Percentiles rank a stretch among this genome's conserved stretches.
phyloP scores from a whole-genome alignment of 2,113 vertebrate genomes.

The Todiramphus chloris region DNA sequence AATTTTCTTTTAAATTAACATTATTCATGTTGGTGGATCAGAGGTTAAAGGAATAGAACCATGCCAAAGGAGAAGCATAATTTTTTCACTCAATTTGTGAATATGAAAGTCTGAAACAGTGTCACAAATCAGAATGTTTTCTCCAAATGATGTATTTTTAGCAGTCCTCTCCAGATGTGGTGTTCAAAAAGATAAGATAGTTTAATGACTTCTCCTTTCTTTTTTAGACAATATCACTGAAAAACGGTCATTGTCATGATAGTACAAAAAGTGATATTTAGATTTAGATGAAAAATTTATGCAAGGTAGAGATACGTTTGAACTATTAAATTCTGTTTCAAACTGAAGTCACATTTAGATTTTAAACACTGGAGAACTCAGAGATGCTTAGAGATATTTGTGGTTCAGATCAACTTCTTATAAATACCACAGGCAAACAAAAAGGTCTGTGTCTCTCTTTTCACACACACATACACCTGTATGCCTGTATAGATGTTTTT shows the following conservation, averaged over 20 bases:
- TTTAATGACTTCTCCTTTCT: neutral
- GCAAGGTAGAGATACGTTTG: neutral
- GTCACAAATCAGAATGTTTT: neutral
- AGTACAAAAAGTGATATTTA: neutral
- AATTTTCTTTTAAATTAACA: neutral
- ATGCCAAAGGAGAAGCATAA: neutral
- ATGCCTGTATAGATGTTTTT: accelerated
- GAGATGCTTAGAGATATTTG: neutral
- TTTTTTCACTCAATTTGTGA: neutral
- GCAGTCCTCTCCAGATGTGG: neutral
- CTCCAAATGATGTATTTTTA: neutral
- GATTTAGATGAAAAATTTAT: neutral
- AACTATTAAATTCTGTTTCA: neutral
- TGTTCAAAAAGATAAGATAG: neutral
- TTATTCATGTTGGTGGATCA: neutral
- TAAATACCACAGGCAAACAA: neutral
- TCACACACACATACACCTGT: neutral
- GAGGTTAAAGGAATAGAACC: neutral
- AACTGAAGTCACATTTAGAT: neutral
- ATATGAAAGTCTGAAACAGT: neutral
- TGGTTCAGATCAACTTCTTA: neutral
- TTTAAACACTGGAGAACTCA: neutral
- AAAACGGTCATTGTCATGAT: neutral
- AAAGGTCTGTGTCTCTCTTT: neutral
- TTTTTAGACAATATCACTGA: neutral